Base-by-base conservation (phyloP, 37 sponge, comb jelly and placozoan species). In the Cladorhizidae sp. region DNA sequence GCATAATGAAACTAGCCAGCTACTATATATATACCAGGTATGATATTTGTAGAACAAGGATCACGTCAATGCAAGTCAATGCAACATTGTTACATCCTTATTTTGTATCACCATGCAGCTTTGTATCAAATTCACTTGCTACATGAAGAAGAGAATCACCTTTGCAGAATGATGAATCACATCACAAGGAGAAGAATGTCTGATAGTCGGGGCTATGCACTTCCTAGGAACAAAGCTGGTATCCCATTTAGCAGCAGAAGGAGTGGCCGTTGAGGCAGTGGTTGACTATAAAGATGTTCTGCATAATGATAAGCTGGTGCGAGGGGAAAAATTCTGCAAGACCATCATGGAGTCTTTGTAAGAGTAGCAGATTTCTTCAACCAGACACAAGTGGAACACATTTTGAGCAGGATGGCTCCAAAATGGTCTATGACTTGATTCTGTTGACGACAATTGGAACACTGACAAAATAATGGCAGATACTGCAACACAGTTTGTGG, bases 201-300 rank as follows among this genome's bases (percentile, higher is more conserved):
- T 87, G 18, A 43, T 87, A 8, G 51, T 81, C 18, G 88, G 88
- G 15, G 88, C 82, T 3, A 38, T 81, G 1, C 62, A 52, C 25
- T 74, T 75, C 21, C 26, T 87, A 0, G 88, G 88, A 15, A 43
- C 88, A n/a, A 23, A 72, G 40, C 70, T 81, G 23, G 70, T 76
- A 0, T 41, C 64, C 11, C 70, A 68, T 21, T 63, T 87, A 0
- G n/a, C 39, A 9, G 62, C 65, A 7, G 21, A 0, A 11, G 42
- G 40, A 0, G 1, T 20, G 9, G 26, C 26, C 37, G 86, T 86
- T 11, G 32, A n/a, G 18, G 79, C 72, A 37, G 40, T 78, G 65
- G 67, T 74, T 25, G 25, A 37, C 7, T n/a, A 35, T 59, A 23
- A 20, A 11, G 82, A 75, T n/a, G 29, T 61, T 0, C 22, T 36